Conservation (phyloP, 1,140 invertebrate species). For the Drosophila tristis region DNA sequence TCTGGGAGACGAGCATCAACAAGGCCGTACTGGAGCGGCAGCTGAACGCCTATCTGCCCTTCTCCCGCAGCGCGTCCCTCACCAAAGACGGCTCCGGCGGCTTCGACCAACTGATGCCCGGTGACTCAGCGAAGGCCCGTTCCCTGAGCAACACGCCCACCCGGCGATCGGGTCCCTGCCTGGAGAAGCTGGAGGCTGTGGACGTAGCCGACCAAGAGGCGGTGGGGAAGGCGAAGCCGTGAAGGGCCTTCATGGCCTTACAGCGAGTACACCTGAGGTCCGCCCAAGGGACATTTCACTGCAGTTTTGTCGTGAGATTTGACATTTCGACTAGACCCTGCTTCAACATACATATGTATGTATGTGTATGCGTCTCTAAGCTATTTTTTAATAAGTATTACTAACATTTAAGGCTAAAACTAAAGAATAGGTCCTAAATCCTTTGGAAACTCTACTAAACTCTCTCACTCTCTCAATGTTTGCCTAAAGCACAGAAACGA, state of each 20-base stretch:
- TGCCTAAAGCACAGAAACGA: constrained; percentile 1
- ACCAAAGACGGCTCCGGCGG: constrained; percentile 46
- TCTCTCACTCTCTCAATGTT: constrained; percentile 17
- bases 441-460: background rate
- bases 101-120: constrained; percentile 38
- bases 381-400: constrained; percentile 36
- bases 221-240: constrained; percentile 8
- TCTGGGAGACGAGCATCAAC: constrained; percentile 80
- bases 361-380: background rate
- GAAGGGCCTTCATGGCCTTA: background rate
- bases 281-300: background rate
- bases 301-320: background rate
- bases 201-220: constrained; percentile 49
- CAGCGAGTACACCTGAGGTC: too few relatives aligned
- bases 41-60: constrained; percentile 75
- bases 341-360: background rate
- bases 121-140: constrained; percentile 28
- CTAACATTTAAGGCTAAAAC: constrained; percentile 5
- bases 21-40: constrained; percentile 73
- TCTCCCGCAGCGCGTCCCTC: constrained; percentile 63
- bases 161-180: constrained; percentile 27
- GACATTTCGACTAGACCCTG: background rate
- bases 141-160: constrained; percentile 61
- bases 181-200: constrained; percentile 62
- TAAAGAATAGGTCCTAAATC: constrained; percentile 10